Conservation (phyloP, 2,113 vertebrate genomes). For the Cathartes aura region DNA sequence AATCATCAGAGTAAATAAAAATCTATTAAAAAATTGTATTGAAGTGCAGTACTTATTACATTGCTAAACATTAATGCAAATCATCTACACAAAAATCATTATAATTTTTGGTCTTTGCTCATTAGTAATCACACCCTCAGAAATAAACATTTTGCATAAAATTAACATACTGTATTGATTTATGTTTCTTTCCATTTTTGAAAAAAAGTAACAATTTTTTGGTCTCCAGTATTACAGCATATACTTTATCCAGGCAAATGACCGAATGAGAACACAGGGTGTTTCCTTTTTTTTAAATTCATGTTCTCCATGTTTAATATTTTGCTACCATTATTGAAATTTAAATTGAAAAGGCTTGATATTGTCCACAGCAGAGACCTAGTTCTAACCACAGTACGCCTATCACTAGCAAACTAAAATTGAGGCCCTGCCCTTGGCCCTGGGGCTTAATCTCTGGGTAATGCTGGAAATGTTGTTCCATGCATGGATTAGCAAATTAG, state of each 20-base stretch:
- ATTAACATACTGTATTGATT: constrained; percentile 22
- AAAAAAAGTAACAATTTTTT: not conserved
- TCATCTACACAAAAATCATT: constrained; percentile 46
- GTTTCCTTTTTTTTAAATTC: not conserved
- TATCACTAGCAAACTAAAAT: constrained; percentile 67
- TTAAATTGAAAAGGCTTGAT: constrained; percentile 72
- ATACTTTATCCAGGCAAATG: not conserved
- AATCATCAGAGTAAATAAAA: constrained; percentile 64
- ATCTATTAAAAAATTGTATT: constrained; percentile 42
- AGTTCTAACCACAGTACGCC: constrained; percentile 49
- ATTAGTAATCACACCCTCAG: constrained; percentile 47
- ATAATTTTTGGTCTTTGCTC: constrained; percentile 48
- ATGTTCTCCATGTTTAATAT: constrained; percentile 31
- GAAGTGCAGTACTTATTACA: constrained; percentile 36
- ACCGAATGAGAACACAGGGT: not conserved
- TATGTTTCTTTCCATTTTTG: not conserved
- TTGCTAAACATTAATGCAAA: not conserved
- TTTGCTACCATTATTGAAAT: constrained; percentile 61
- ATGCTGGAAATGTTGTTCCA: constrained; percentile 65
- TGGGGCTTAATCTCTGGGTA: constrained; percentile 62
- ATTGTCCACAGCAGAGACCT: constrained; percentile 57
- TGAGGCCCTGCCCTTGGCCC: constrained; percentile 74
- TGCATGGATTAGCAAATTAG: constrained; percentile 74
- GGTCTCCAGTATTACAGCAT: not conserved
- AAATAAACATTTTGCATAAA: constrained; percentile 56